Percentiles rank a stretch among this genome's conserved stretches.
These are phyloP conservation scores for Platichthys stellatus DNA, from an alignment of 2,113 vertebrate genomes.

Conservation along the genomic window DNA sequence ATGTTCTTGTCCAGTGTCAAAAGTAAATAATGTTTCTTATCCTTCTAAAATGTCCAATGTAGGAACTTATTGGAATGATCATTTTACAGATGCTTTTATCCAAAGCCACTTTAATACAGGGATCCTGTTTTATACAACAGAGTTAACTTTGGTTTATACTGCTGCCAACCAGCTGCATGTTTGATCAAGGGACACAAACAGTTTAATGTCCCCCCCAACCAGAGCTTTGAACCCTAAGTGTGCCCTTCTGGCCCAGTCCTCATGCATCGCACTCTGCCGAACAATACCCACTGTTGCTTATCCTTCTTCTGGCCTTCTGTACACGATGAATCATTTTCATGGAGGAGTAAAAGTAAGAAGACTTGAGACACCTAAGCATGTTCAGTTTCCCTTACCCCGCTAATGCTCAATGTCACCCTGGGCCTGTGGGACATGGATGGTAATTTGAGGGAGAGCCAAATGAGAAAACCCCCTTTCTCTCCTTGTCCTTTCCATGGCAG, in stretches of 20 bases:
- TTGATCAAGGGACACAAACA: slow-evolving; percentile 76
- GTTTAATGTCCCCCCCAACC: slow-evolving; percentile 67
- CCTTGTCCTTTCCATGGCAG: slow-evolving; percentile 50
- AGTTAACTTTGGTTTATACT: slow-evolving; percentile 68
- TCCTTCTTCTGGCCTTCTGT: slow-evolving; percentile 30
- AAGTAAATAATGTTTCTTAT: slow-evolving; percentile 60
- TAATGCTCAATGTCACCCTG: slow-evolving; percentile 37
- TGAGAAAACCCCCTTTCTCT: slow-evolving; percentile 21
- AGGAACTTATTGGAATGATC: slow-evolving; percentile 58
- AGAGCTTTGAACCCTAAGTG: slow-evolving; percentile 53
- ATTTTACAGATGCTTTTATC: slow-evolving; percentile 80
- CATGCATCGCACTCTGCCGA: slow-evolving; percentile 25
- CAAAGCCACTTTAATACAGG: slow-evolving; percentile 65
- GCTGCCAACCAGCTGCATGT: slow-evolving; percentile 77
- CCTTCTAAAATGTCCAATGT: slow-evolving; percentile 56
- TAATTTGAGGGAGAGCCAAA: slow-evolving; percentile 26
- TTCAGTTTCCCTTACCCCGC: slow-evolving; percentile 13
- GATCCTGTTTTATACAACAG: slow-evolving; percentile 73
- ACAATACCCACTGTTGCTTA: slow-evolving; percentile 34
- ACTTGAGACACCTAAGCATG: slow-evolving; percentile 40
- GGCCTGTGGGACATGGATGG: slow-evolving; percentile 22
- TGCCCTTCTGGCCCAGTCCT: slow-evolving; percentile 53
- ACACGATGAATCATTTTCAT: slow-evolving; percentile 49
- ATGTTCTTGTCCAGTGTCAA: slow-evolving; percentile 34
- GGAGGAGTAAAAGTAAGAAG: slow-evolving; percentile 33